Base-by-base conservation (phyloP, 2,888 invertebrate genomes). In the Chirona hameri region DNA sequence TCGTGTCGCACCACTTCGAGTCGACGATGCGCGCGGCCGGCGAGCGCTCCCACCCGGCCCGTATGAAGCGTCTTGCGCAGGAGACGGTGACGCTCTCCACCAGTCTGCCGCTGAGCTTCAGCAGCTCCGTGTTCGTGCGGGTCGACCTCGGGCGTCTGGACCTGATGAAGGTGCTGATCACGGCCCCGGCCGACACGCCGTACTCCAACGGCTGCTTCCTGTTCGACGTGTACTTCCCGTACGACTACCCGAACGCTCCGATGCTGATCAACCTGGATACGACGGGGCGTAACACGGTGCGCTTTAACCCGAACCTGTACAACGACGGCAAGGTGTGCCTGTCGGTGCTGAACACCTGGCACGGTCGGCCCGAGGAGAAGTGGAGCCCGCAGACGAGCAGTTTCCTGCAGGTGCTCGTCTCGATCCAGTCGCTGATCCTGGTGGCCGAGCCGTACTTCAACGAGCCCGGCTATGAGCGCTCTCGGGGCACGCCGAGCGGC, bases 371-470 rank as follows among this genome's bases (percentile, higher is more conserved):
- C 46, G 97, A 97, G 89, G 98, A 98, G 89, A 96, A 97, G 88
- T 98, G 97, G 97, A 97, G 96, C 89, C 94, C 97, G 84, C 95
- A 96, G 88, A 97, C 97, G 0, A 97, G 96, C 79, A 96, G 96
- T 88, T 96, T 98, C 87, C 90, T 97, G 79, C 90, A 90, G 87
- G 96, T 97, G 84, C 91, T 97, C 87, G 96, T 97, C 72, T 96
- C 96, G 27, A 96, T 97, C 88, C 96, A 97, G 89, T 95, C 95
- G 79, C 90, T 97, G 86, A 97, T 97, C 88, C 90, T 97, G 86
- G 96, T 96, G 82, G 93, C 95, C 82, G 96, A 97, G 89, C 96
- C 96, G 83, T 97, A 96, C 89, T 97, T 96, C 89, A 97, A 97
- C 90, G 97, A 97, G 89, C 96, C 97, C 31, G 96, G 97, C 82